phyloP scores from a whole-genome alignment of 2,888 invertebrate species.

The Drosophila borealis region DNA sequence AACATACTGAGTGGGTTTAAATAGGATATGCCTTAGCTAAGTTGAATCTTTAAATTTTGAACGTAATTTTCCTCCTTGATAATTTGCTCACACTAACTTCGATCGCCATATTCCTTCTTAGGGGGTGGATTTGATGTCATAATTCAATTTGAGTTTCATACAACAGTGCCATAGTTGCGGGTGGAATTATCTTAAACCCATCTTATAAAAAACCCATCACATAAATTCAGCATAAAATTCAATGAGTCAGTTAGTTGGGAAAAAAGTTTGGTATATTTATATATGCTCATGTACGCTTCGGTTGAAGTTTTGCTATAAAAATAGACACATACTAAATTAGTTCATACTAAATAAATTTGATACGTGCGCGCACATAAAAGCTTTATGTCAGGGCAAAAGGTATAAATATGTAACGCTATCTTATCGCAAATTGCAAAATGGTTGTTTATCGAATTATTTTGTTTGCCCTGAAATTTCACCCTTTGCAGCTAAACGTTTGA shows the following conservation, averaged over 20 bases:
- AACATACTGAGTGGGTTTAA: no score
- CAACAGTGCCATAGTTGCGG: no score
- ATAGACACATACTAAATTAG: slow-evolving; percentile 9
- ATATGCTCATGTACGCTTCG: not conserved
- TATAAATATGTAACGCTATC: slow-evolving; percentile 30
- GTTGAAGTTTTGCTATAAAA: not conserved
- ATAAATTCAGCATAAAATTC: no score
- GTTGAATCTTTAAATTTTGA: no score
- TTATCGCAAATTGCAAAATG: slow-evolving; percentile 51
- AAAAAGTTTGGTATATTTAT: not conserved
- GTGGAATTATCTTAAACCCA: no score
- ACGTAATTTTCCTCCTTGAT: no score
- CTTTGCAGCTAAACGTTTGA: not conserved
- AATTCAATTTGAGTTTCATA: no score
- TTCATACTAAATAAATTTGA: slow-evolving; percentile 6
- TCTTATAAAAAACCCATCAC: no score
- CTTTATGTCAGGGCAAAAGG: slow-evolving; percentile 1
- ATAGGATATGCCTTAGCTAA: no score
- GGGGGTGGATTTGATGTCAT: no score
- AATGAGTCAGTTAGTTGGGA: not conserved
- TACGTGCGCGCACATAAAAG: not conserved
- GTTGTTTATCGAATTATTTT: slow-evolving; percentile 35
- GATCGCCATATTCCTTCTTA: no score
- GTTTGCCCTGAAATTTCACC: slow-evolving; percentile 5
- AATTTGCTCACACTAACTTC: no score